phyloP scores from a whole-genome alignment of 2,113 vertebrate species.

The Aspiorhynchus laticeps region DNA sequence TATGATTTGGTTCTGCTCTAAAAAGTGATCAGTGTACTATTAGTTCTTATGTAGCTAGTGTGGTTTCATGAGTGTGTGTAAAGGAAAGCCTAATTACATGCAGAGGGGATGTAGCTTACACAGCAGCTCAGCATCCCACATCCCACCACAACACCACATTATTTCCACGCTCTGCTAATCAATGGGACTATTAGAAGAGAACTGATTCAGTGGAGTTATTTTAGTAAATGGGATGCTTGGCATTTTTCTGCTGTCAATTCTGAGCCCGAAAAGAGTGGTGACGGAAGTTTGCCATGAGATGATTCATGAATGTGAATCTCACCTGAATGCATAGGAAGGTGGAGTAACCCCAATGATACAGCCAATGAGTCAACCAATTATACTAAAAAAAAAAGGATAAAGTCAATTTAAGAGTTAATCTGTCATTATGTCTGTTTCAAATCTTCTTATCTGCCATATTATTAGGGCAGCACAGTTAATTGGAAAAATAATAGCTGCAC shows the following conservation, averaged over 20 bases:
- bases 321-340: not conserved
- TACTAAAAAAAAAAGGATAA: not conserved
- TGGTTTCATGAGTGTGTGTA: not conserved
- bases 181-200: not conserved
- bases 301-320: not conserved
- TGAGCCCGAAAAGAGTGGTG: not conserved
- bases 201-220: slow-evolving; percentile 14
- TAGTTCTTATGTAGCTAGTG: not conserved
- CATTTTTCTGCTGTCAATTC: not conserved
- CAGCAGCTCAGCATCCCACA: not conserved
- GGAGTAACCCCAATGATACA: not conserved
- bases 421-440: not conserved
- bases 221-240: not conserved
- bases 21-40: not conserved
- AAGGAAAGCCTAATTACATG: not conserved
- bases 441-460: too few species aligned
- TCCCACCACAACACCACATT: not conserved
- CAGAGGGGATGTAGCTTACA: not conserved
- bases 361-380: not conserved
- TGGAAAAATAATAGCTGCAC: too few species aligned
- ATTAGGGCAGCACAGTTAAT: too few species aligned
- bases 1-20: not conserved
- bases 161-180: not conserved
- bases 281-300: not conserved
- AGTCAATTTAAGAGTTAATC: not conserved